These are phyloP conservation scores for Erpornis zantholeuca DNA, from an alignment of 2,113 vertebrate species.

Conservation along the genomic window DNA sequence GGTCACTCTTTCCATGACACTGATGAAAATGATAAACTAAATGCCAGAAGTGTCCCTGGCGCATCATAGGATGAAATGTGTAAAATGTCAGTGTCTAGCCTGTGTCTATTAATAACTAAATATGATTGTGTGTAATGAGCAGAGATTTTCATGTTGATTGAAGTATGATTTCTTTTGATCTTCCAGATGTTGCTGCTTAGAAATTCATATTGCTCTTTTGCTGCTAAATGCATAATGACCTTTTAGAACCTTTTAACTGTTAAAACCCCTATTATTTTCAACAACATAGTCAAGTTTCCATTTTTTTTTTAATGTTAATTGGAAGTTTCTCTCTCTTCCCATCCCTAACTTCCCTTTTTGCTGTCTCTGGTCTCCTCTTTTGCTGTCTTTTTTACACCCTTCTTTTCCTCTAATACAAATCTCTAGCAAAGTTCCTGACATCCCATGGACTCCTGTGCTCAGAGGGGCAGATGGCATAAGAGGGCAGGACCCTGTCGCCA, in stretches of 20 bases:
- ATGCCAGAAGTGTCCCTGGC: conserved; percentile 85
- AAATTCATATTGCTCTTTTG: conserved; percentile 72
- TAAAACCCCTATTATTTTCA: conserved; percentile 39
- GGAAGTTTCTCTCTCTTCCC: background rate
- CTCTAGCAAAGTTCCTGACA: background rate
- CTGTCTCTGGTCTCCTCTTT: background rate
- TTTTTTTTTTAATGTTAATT: background rate
- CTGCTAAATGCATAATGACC: conserved; percentile 67
- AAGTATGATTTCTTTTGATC: conserved; percentile 78
- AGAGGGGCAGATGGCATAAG: background rate
- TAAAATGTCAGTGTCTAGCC: conserved; percentile 80
- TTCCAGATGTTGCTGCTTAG: conserved; percentile 80
- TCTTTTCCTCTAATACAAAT: background rate
- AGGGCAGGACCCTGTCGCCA: fast-evolving
- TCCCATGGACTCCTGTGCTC: background rate
- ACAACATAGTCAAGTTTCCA: background rate
- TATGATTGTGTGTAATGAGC: conserved; percentile 80
- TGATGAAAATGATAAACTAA: conserved; percentile 83
- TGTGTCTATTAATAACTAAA: conserved; percentile 81
- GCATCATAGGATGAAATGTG: conserved; percentile 79
- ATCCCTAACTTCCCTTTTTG: background rate
- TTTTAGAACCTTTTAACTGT: conserved; percentile 66
- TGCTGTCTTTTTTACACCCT: background rate
- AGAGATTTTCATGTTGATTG: conserved; percentile 80
- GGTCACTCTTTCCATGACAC: conserved; percentile 79